Conservation (phyloP, 2,888 invertebrate genomes). For the Mellilla xanthometata region DNA sequence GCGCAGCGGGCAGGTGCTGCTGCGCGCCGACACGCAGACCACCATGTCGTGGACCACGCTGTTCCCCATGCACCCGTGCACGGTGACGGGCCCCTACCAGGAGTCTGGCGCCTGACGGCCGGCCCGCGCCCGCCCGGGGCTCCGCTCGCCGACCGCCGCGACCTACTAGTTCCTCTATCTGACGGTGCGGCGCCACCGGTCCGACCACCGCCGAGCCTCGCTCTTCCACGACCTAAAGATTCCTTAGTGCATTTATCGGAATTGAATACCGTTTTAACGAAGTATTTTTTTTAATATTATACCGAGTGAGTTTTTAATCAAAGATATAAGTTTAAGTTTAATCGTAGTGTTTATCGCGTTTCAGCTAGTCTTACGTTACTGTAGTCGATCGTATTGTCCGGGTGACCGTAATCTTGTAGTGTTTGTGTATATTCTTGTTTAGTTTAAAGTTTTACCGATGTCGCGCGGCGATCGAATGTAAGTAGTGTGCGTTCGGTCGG, state of each 20-base stretch:
- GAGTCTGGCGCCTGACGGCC: constrained; percentile 82
- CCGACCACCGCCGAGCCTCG: constrained; percentile 27
- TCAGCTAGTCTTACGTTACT: constrained; percentile 81
- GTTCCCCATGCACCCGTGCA: constrained; percentile 94
- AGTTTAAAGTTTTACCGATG: constrained; percentile 59
- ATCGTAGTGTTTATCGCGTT: constrained; percentile 78
- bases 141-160: constrained; percentile 51
- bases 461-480: constrained; percentile 50
- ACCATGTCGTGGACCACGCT: constrained; percentile 93
- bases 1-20: constrained; percentile 70
- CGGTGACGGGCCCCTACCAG: constrained; percentile 93
- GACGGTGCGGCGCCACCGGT: constrained; percentile 40
- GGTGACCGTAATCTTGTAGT: constrained; percentile 65
- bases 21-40: constrained; percentile 86
- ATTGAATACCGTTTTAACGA: constrained; percentile 68
- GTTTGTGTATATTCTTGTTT: constrained; percentile 69
- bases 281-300: constrained; percentile 66
- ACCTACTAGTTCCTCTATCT: constrained; percentile 59
- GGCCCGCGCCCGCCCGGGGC: constrained; percentile 32
- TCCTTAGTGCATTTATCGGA: constrained; percentile 67
- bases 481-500: constrained; percentile 49
- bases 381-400: constrained; percentile 68
- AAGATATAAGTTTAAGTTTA: constrained; percentile 80
- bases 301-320: constrained; percentile 79
- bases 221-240: constrained; percentile 38